Base-by-base conservation (phyloP, 2,888 invertebrate genomes). In the Galeopsomyia nigrocyanea region DNA sequence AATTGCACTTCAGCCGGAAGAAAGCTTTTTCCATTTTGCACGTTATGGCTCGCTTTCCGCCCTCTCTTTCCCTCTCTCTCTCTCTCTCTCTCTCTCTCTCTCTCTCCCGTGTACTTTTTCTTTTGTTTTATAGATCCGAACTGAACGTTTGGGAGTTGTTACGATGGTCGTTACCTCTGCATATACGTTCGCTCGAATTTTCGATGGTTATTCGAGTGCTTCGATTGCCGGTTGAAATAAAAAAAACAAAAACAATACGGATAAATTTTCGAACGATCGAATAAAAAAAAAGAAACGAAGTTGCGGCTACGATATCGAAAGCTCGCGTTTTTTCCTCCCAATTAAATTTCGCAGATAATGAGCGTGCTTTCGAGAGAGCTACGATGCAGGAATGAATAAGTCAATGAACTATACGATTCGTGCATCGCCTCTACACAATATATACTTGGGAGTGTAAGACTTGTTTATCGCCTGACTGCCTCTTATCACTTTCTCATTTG, bases 401-500 rank as follows among this genome's bases (percentile, higher is more conserved):
- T 68, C 72, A 61, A 53, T 64, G 68, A 58, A 61, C 71, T 13
- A 7, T 46, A 21, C 39, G 50, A 50, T 56, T 66, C 17, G 7
- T n/a, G 26, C 46, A 53, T 71, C 50, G 60, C 51, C 55, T 46
- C 61, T 21, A 26, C 26, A 26, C 17, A 51, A 47, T 26, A 61
- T 26, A 39, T 39, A 65, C 68, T 73, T 69, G 55, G 63, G 55
- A 51, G 26, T 5, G 26, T 26, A 67, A 67, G 62, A 70, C 39
- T 10, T 51, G 3, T 68, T 68, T 73, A 70, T 74, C 63, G 21
- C 2, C n/a, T 26, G 26, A 3, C 2, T 26, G 26, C 26, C 26
- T 51, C 47, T 74, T 74, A 74, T 74, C 74, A 10, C 21, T 64
- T 67, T 70, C 67, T 67, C 68, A 68, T 61, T 74, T 74, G 64